These are phyloP conservation scores for Horisme vitalbata DNA, from an alignment of 2,888 invertebrate genomes.

Conservation along the genomic window DNA sequence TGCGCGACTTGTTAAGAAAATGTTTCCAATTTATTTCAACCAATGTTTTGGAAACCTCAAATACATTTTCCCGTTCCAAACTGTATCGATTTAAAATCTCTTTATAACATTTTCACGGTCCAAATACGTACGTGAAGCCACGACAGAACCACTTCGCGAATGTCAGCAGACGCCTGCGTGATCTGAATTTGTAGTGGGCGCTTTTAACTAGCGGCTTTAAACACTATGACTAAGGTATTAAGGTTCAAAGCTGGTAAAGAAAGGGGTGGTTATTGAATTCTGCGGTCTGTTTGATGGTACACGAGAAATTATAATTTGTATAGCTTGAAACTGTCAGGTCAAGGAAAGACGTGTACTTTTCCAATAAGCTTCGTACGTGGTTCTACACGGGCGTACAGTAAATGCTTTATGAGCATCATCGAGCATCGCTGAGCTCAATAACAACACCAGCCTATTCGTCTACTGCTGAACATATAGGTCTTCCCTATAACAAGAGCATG, in stretches of 20 bases:
- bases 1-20: no score
- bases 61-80: background rate
- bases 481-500: no score
- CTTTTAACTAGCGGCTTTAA: slow-evolving; percentile 8
- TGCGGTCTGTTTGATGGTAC: slow-evolving; percentile 14
- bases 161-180: slow-evolving; percentile 38
- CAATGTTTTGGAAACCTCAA: no score
- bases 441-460: no score
- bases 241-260: slow-evolving; percentile 8
- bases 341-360: background rate
- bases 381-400: no score
- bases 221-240: slow-evolving; percentile 8
- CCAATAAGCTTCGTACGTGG: background rate
- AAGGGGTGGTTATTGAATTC: slow-evolving; percentile 21
- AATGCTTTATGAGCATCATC: no score
- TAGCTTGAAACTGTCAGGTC: slow-evolving; percentile 7
- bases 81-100: slow-evolving; percentile 25
- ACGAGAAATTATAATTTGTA: slow-evolving; percentile 6
- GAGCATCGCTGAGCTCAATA: no score
- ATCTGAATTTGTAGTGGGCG: slow-evolving; percentile 36
- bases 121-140: slow-evolving; percentile 33
- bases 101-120: slow-evolving; percentile 47
- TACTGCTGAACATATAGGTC: no score
- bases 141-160: slow-evolving; percentile 35
- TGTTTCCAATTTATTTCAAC: no score